Percentiles rank a stretch among this genome's conserved stretches.
phyloP scores from a whole-genome alignment of 2,888 invertebrate species.

The Drosophila anceps region DNA sequence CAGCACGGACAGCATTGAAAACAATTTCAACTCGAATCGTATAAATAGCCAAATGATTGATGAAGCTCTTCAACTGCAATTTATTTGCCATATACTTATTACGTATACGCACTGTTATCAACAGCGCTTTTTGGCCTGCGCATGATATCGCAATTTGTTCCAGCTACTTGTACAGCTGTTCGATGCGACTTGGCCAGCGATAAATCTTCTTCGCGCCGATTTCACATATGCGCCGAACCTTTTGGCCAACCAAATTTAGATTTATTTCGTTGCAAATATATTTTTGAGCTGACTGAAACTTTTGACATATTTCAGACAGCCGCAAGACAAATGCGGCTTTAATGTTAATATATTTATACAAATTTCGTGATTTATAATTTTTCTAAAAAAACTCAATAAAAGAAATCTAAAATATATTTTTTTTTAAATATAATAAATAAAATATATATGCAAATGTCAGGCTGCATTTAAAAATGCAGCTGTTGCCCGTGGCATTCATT shows the following conservation, averaged over 20 bases:
- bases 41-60: conserved; percentile 36
- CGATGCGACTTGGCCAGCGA: conserved; percentile 45
- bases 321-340: conserved; percentile 65
- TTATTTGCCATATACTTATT: conserved; percentile 12
- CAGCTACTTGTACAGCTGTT: conserved; percentile 56
- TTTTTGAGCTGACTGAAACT: conserved; percentile 53
- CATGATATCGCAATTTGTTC: conserved; percentile 44
- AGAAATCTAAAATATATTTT: not conserved
- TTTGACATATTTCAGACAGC: conserved; percentile 72
- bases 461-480: conserved; percentile 51
- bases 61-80: conserved; percentile 10
- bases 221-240: conserved; percentile 70
- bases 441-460: conserved; percentile 1
- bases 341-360: conserved; percentile 61
- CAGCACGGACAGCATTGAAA: not conserved
- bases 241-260: conserved; percentile 59
- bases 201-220: conserved; percentile 67
- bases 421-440: not conserved
- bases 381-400: conserved; percentile 16
- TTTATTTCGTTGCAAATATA: conserved; percentile 63
- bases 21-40: conserved; percentile 1
- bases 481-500: conserved; percentile 13
- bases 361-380: conserved; percentile 30
- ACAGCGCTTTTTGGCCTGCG: not conserved
- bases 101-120: conserved; percentile 30